Evolutionary conservation across 2,797 vertebrate genomes (phyloP), one percentile per base, ranked within the genome.

Genomic region (Pelobates cultripes): DNA sequence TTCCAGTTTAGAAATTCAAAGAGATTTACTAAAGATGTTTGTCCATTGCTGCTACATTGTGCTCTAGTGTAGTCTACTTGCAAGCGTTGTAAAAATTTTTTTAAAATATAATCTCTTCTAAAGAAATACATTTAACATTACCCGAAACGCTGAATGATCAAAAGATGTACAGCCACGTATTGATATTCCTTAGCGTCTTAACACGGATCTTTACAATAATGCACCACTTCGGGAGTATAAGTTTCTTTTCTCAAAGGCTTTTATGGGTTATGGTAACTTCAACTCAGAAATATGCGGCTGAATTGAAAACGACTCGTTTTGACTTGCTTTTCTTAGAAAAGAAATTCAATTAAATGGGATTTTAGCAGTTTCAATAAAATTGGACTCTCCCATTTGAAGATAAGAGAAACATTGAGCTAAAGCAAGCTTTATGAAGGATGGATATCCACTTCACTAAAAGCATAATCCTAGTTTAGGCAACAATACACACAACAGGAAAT

Each of bases 331-430:
- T 96, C 95, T 95, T 87, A 89, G 85, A 91, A 93, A 94, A 95
- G 95, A 98, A 99, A 99, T 99, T 98, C 97, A 99, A 99, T 99
- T 99, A 99, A 98, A 97, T 96, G 95, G 97, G 96, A 97, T 98
- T 98, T 98, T 97, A 96, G 95, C 93, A 92, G 95, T 97, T 95
- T 99, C 97, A 98, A 99, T 99, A 96, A 96, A 95, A 95, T 94
- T 93, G 94, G 95, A 95, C 95, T 96, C 95, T 93, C 93, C 93
- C 90, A 91, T 88, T 90, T 89, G 91, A 95, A 97, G 98, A 99
- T 99, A 99, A 99, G 97, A 93, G 94, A 91, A 92, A 92, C 89
- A 91, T 89, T 85, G 89, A 89, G 87, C 89, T 85, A 87, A 91
- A 91, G 89, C 88, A 89, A 90, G 94, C 94, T 97, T 96, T 96